These are phyloP conservation scores for Porphyrio hochstetteri DNA, from an alignment of 2,113 vertebrate species.

Conservation along the genomic window DNA sequence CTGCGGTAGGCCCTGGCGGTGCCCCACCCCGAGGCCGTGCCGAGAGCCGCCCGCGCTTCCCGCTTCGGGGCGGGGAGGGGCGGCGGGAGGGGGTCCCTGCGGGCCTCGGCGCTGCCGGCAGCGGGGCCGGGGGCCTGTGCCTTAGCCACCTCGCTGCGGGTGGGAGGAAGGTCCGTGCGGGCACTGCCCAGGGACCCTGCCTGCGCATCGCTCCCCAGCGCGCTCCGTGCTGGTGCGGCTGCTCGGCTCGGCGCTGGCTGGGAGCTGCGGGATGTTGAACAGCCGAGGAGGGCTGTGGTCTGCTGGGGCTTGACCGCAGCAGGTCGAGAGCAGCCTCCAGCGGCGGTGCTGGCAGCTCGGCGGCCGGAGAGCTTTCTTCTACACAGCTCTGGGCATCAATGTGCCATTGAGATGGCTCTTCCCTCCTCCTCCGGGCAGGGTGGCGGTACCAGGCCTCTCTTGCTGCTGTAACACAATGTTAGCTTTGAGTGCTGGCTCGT, in stretches of 20 bases:
- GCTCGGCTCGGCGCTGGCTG: not conserved
- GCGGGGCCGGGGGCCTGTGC: not conserved
- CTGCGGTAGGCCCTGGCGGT: not conserved
- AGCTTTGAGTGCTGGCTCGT: conserved; percentile 51
- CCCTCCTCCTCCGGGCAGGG: conserved; percentile 50
- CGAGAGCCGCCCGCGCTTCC: not conserved
- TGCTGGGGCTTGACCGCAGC: not conserved
- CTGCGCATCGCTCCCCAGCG: too few relatives aligned
- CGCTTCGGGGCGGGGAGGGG: not conserved
- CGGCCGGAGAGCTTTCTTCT: not conserved
- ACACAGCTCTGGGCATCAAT: conserved; percentile 45
- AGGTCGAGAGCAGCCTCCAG: not conserved
- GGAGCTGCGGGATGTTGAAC: accelerated
- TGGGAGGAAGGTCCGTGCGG: not conserved
- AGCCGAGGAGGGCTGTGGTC: not conserved
- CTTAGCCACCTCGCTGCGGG: too few relatives aligned
- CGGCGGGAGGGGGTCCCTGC: not conserved
- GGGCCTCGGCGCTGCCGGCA: not conserved
- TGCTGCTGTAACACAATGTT: conserved; percentile 47
- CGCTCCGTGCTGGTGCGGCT: not conserved
- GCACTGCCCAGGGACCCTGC: too few relatives aligned
- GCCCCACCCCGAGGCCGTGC: not conserved
- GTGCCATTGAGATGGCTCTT: conserved; percentile 60
- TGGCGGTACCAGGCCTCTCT: conserved; percentile 70
- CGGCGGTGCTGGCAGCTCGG: accelerated